phyloP scores from a whole-genome alignment of 2,888 invertebrate genomes.

The Lapara coniferarum region DNA sequence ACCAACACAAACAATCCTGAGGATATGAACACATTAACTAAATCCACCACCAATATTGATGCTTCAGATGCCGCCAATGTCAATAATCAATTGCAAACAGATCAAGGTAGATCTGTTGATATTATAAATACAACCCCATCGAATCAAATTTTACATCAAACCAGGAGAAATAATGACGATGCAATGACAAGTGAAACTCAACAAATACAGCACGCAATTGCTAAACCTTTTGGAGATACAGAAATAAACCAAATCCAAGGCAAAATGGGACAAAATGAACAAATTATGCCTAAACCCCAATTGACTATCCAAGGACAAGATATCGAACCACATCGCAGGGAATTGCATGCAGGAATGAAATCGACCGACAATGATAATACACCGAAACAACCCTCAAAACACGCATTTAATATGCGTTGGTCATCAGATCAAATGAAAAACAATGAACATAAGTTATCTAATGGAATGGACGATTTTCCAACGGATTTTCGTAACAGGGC shows the following conservation, averaged over 20 bases:
- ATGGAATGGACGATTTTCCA: conserved; percentile 3
- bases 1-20: neutral
- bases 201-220: conserved; percentile 4
- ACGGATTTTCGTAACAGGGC: conserved; percentile 8
- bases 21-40: neutral
- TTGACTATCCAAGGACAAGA: conserved; percentile 8
- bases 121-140: neutral
- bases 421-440: conserved; percentile 6
- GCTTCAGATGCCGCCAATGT: neutral
- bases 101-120: neutral
- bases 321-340: neutral
- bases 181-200: conserved; percentile 11
- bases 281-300: conserved; percentile 7
- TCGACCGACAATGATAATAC: conserved; percentile 32
- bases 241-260: conserved; percentile 28
- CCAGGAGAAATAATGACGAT: conserved; percentile 1
- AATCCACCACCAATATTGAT: conserved; percentile 1
- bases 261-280: conserved; percentile 29
- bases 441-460: neutral
- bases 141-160: neutral
- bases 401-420: conserved; percentile 1
- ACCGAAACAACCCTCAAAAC: neutral
- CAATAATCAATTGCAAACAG: neutral
- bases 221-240: conserved; percentile 8
- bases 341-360: conserved; percentile 33